Evolutionary conservation across 2,888 invertebrate species (phyloP), one percentile per base, ranked within the genome.

Genomic region (Creontiades dilutus): DNA sequence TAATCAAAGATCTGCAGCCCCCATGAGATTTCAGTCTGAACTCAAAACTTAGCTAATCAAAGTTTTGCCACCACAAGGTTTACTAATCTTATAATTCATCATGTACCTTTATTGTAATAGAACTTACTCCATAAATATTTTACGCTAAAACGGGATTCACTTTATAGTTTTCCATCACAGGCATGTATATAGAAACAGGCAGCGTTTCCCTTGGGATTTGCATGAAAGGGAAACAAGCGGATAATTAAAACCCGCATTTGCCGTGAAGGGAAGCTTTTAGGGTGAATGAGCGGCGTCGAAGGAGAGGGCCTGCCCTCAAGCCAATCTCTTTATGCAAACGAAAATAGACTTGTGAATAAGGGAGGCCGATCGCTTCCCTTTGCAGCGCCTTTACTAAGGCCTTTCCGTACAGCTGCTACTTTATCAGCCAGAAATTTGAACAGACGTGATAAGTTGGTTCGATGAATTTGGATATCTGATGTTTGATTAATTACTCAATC

Each of bases 311-410:
- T 37, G 68, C 68, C 68, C 13, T 68, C 68, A 13, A 68, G 68
- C 68, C 68, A 68, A 68, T 68, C 68, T 68, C 68, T 68, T 68
- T 68, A 68, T 68, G 68, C 68, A 68, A 68, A 68, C 68, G 68
- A 68, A 68, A 68, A 68, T 68, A 68, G 68, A 68, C 68, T 61
- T 68, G 68, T 13, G 68, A 68, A 68, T 68, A 68, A 68, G 68
- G 23, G 68, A 68, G 23, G 68, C 23, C 68, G 68, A 68, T 68
- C 68, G 19, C 68, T 68, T 68, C 23, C 68, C 68, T 68, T 23
- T 13, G 23, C 68, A 16, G n/a, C 57, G 57, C 57, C 16, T 57
- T 68, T 68, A 19, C 68, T 23, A 2, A 37, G 37, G 37, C 37
- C 37, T 37, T 37, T 27, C 68, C 23, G 13, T 19, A 23, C 23